Evolutionary conservation across 1,140 invertebrate genomes (phyloP).

Genomic region (Lasaia peninsularis): DNA sequence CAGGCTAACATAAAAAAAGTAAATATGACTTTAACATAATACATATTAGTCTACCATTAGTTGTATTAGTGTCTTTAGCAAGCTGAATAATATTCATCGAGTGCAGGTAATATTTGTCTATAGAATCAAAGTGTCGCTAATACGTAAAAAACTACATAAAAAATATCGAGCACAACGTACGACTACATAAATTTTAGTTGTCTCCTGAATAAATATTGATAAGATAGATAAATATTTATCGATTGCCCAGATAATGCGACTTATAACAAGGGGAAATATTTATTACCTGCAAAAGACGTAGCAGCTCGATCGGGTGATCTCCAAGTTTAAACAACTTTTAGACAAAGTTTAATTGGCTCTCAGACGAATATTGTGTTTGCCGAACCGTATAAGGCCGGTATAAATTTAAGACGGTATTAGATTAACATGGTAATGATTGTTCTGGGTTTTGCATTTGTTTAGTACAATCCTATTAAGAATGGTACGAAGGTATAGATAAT

Average conservation of each 20-base stretch:
- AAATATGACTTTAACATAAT: too few species aligned
- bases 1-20: too few species aligned
- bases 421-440: slow-evolving; percentile 6
- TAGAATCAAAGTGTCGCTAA: too few species aligned
- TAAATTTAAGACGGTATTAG: slow-evolving; percentile 8
- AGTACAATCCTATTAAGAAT: not conserved
- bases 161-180: too few species aligned
- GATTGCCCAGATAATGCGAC: not conserved
- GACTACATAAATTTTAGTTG: too few species aligned
- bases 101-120: too few species aligned
- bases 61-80: too few species aligned
- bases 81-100: too few species aligned
- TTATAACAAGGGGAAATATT: slow-evolving; percentile 12
- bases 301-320: slow-evolving; percentile 19
- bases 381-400: slow-evolving; percentile 10
- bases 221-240: not conserved
- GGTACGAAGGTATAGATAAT: too few species aligned
- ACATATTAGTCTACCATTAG: too few species aligned
- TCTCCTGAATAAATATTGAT: too few species aligned
- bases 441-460: not conserved
- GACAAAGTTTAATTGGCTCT: slow-evolving; percentile 38
- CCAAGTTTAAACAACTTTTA: slow-evolving; percentile 34
- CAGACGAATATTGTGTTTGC: slow-evolving; percentile 31
- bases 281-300: slow-evolving; percentile 26
- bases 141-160: too few species aligned